phyloP scores from a whole-genome alignment of 2,797 vertebrate species.

The Hyperoplus immaculatus region DNA sequence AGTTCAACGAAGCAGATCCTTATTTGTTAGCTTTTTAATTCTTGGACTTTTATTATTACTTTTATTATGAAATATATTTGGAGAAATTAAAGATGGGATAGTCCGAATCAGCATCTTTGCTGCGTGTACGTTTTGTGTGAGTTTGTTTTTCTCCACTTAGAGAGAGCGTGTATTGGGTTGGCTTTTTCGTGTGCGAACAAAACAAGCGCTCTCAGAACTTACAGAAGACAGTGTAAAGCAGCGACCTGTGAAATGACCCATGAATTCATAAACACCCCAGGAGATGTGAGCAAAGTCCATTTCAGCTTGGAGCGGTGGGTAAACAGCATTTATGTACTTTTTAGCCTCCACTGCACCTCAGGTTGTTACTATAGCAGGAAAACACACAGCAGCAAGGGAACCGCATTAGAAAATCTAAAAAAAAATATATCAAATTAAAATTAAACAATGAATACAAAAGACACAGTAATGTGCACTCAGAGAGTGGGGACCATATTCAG shows the following conservation, averaged over 20 bases:
- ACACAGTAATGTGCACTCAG: not conserved
- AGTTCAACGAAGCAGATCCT: no score
- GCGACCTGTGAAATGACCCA: conserved; percentile 28
- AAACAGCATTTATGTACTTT: conserved; percentile 14
- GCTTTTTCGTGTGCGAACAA: not conserved
- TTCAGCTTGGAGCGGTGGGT: conserved; percentile 31
- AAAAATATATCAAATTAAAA: not conserved
- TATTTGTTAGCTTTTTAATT: no score
- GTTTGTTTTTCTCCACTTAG: not conserved
- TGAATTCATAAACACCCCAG: conserved; percentile 31
- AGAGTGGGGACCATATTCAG: no score
- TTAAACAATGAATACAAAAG: not conserved
- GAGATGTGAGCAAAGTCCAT: conserved; percentile 41
- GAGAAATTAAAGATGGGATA: no score
- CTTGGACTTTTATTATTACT: no score
- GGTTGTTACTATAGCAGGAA: not conserved
- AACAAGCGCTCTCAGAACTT: conserved; percentile 12
- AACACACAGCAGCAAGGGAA: not conserved
- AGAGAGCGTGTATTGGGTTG: not conserved
- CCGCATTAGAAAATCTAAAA: not conserved
- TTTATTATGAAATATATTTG: no score
- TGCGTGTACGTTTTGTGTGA: no score
- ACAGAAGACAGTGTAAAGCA: conserved; percentile 8
- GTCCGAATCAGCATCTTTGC: no score
- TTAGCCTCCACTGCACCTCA: not conserved